phyloP scores from a whole-genome alignment of 2,113 vertebrate genomes.

The Paramormyrops kingsleyae region DNA sequence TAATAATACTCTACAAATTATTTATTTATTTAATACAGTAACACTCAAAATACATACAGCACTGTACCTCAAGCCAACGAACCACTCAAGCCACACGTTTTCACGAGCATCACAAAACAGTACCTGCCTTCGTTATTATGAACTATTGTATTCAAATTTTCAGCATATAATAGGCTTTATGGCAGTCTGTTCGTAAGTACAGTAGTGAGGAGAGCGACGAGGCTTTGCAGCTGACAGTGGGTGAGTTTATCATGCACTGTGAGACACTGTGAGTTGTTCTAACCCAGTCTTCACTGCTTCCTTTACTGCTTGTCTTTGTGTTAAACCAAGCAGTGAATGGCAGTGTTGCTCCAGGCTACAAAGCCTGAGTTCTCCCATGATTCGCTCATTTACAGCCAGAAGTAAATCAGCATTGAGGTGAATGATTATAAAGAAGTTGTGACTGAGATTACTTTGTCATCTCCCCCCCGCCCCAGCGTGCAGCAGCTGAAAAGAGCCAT shows the following conservation, averaged over 20 bases:
- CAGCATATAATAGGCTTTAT: too few species aligned
- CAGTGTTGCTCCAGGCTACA: background rate
- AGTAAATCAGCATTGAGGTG: background rate
- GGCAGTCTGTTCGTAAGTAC: too few species aligned
- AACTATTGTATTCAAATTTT: too few species aligned
- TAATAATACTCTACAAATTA: too few species aligned
- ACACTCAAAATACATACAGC: too few species aligned
- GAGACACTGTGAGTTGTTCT: background rate
- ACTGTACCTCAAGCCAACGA: too few species aligned
- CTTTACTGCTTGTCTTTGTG: background rate
- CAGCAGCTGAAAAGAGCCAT: constrained; percentile 63
- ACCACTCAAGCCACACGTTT: too few species aligned
- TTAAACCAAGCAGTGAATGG: background rate
- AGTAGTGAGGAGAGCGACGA: background rate
- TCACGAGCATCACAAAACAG: too few species aligned
- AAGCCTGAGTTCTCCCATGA: too few species aligned
- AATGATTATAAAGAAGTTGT: background rate
- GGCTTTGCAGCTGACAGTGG: background rate
- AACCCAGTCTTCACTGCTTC: background rate
- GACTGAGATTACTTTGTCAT: background rate
- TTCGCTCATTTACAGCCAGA: background rate
- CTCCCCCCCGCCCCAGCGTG: constrained; percentile 31
- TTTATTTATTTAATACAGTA: too few species aligned
- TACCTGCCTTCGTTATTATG: too few species aligned
- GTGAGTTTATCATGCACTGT: background rate